Conservation (phyloP, 2,888 invertebrate species). For the Melipona beecheii region DNA sequence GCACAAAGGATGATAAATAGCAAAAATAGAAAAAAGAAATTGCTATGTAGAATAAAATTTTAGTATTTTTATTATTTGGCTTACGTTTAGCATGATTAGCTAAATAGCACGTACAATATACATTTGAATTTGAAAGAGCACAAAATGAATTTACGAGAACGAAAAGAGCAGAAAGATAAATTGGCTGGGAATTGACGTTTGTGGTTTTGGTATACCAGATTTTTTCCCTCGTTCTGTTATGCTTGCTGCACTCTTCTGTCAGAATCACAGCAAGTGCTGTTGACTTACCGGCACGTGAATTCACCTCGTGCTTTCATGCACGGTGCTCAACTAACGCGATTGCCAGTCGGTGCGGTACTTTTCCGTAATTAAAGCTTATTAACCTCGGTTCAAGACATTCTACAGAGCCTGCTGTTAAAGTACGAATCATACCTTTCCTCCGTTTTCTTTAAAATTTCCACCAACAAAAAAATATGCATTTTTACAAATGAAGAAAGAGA, state of each 20-base stretch:
- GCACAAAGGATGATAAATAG: background rate
- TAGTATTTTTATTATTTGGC: background rate
- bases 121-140: background rate
- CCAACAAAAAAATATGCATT: no score
- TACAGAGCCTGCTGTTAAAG: background rate
- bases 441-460: background rate
- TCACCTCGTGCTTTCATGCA: slow-evolving; percentile 21
- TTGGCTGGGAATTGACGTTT: background rate
- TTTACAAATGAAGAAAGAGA: background rate
- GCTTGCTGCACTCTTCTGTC: slow-evolving; percentile 31
- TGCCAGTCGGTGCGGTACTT: slow-evolving; percentile 41
- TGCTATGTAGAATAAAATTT: background rate
- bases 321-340: slow-evolving; percentile 34
- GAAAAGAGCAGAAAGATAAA: background rate
- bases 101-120: no score
- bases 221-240: slow-evolving; percentile 14
- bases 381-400: background rate
- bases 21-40: background rate
- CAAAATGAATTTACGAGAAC: background rate
- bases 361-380: slow-evolving; percentile 51
- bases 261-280: slow-evolving; percentile 51
- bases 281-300: slow-evolving; percentile 29
- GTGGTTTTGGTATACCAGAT: slow-evolving; percentile 6
- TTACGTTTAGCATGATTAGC: background rate
- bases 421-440: background rate